These are phyloP conservation scores for Nycticebus coucang DNA, from an alignment of 2,113 vertebrate genomes.

Conservation along the genomic window DNA sequence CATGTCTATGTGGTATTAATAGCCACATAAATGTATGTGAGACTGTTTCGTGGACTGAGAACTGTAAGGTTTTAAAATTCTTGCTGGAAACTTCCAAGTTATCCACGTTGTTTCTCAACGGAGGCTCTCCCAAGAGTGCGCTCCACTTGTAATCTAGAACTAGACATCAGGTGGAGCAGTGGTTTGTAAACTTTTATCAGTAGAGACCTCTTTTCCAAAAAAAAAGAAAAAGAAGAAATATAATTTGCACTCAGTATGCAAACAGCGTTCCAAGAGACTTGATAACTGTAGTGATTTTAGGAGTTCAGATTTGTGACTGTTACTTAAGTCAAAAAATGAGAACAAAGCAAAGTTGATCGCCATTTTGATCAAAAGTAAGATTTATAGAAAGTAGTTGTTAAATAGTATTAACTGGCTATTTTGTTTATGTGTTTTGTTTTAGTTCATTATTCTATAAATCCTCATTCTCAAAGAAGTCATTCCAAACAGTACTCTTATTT, in stretches of 20 bases:
- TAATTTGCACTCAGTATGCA: neutral
- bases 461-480: neutral
- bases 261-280: neutral
- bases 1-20: rapidly evolving
- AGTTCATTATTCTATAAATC: neutral
- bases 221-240: neutral
- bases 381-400: neutral
- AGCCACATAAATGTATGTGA: neutral
- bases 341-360: neutral
- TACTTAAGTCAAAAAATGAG: neutral
- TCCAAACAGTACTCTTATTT: neutral
- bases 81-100: neutral
- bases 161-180: neutral
- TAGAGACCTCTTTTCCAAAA: neutral
- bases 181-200: neutral
- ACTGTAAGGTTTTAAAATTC: neutral
- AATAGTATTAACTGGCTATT: neutral
- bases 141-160: neutral
- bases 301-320: neutral
- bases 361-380: neutral
- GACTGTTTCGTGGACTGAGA: neutral
- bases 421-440: neutral
- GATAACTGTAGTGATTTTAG: neutral
- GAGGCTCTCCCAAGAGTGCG: neutral
- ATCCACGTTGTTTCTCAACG: neutral